Evolutionary conservation across 2,888 invertebrate genomes (phyloP).

Genomic region (Homarus gammarus): DNA sequence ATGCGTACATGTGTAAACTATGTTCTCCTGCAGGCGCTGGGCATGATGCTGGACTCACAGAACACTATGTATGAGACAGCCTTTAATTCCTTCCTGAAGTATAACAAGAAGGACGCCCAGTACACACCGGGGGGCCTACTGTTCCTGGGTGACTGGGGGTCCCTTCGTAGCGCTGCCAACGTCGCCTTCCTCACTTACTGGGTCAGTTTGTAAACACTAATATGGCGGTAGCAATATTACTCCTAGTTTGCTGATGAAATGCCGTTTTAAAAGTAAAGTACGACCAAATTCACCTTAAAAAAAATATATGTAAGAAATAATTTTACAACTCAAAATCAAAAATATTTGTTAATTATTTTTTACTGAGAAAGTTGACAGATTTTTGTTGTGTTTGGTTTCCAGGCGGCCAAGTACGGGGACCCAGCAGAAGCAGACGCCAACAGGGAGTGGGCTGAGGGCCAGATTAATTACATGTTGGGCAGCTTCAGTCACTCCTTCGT

Average conservation of each 20-base stretch:
- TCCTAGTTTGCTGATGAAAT: too few species aligned
- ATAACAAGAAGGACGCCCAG: neutral
- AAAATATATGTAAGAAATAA: too few species aligned
- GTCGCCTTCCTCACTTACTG: slow-evolving; percentile 82
- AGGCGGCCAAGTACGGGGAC: slow-evolving; percentile 37
- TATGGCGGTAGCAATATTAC: too few species aligned
- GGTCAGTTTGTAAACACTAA: slow-evolving; percentile 77
- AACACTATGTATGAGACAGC: slow-evolving; percentile 14
- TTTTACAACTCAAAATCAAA: too few species aligned
- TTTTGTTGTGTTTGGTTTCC: neutral
- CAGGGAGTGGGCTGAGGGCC: slow-evolving; percentile 80
- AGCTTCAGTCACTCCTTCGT: slow-evolving; percentile 82
- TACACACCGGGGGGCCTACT: slow-evolving; percentile 82
- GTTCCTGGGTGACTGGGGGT: slow-evolving; percentile 82
- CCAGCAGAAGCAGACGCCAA: slow-evolving; percentile 79
- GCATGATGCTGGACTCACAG: slow-evolving; percentile 12
- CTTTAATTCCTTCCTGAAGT: slow-evolving; percentile 80
- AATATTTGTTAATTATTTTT: too few species aligned
- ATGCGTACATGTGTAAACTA: too few species aligned
- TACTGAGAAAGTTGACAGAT: too few species aligned
- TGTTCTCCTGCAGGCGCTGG: slow-evolving; percentile 19
- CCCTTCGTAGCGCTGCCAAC: slow-evolving; percentile 80
- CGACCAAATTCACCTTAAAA: too few species aligned
- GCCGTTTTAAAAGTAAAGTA: too few species aligned
- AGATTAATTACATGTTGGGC: slow-evolving; percentile 83